These are phyloP conservation scores for Trachelus iudaicus DNA, from an alignment of 2,888 invertebrate species.

Conservation along the genomic window DNA sequence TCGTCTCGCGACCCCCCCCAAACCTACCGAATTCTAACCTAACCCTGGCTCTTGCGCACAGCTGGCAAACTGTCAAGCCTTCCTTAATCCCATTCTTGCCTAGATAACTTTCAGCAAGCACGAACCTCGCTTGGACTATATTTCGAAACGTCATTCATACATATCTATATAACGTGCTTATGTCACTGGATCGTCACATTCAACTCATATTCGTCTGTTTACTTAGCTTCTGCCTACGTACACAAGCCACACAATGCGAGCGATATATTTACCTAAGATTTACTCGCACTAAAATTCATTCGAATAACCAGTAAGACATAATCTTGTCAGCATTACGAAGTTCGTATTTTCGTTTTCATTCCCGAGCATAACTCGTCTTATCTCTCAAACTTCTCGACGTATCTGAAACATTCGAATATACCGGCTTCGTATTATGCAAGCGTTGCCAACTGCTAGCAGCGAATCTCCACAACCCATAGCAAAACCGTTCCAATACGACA, in stretches of 20 bases:
- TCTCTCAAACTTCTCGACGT: background rate
- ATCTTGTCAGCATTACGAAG: conserved; percentile 3
- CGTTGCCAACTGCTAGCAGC: background rate
- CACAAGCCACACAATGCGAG: background rate
- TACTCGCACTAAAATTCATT: background rate
- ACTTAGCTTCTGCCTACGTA: background rate
- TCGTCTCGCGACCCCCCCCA: conserved; percentile 55
- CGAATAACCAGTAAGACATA: background rate
- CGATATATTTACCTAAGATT: background rate
- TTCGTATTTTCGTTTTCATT: background rate
- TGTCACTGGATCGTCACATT: background rate
- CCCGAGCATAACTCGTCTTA: background rate
- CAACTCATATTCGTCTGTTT: background rate
- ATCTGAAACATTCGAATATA: background rate
- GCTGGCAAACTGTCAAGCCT: conserved; percentile 56
- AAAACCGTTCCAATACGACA: background rate
- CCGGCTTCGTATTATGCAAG: background rate
- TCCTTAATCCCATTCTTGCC: conserved; percentile 11
- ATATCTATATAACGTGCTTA: background rate
- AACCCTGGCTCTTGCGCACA: conserved; percentile 51
- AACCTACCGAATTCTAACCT: conserved; percentile 50
- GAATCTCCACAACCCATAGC: background rate
- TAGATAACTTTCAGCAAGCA: background rate
- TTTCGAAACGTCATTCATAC: background rate
- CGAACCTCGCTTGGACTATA: background rate